Evolutionary conservation across 1,140 invertebrate genomes (phyloP).

Genomic region (Aethina tumida): DNA sequence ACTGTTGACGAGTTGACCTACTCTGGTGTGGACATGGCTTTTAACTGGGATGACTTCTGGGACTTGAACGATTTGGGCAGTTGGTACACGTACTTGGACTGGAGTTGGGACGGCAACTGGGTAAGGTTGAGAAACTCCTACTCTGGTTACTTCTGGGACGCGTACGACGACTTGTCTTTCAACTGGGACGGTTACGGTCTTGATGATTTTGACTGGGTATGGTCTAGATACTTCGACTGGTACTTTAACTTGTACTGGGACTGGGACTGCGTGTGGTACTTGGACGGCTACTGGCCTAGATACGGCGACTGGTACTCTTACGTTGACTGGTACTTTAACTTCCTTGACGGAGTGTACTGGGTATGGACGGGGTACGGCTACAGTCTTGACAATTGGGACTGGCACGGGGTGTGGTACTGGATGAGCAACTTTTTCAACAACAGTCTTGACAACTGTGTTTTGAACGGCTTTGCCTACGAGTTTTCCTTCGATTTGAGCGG

Average conservation of each 20-base stretch:
- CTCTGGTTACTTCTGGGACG: constrained; percentile 16
- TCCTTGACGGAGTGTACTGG: constrained; percentile 18
- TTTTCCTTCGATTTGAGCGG: constrained; percentile 3
- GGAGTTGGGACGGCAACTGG: constrained; percentile 13
- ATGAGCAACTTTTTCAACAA: too few relatives aligned
- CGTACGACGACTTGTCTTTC: constrained; percentile 17
- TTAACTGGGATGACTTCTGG: constrained; percentile 10
- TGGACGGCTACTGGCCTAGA: constrained; percentile 16
- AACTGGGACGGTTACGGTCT: constrained; percentile 17
- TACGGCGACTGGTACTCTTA: constrained; percentile 19
- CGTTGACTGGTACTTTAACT: constrained; percentile 13
- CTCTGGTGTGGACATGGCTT: constrained; percentile 4
- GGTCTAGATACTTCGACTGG: constrained; percentile 18
- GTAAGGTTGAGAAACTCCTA: constrained; percentile 14
- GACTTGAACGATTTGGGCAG: constrained; percentile 15
- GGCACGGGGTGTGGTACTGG: constrained; percentile 13
- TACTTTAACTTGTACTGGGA: constrained; percentile 27
- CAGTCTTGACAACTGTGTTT: constrained; percentile 1
- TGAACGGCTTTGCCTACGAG: not conserved
- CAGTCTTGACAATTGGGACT: constrained; percentile 11
- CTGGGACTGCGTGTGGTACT: constrained; percentile 25
- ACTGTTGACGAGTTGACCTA: not conserved
- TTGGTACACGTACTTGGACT: constrained; percentile 12
- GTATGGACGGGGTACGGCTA: constrained; percentile 19
- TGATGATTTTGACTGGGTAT: constrained; percentile 17